Percentiles rank a stretch among this genome's conserved stretches.
Evolutionary conservation across 2,888 invertebrate genomes (phyloP).

Genomic region (Caenorhabditis sp.): DNA sequence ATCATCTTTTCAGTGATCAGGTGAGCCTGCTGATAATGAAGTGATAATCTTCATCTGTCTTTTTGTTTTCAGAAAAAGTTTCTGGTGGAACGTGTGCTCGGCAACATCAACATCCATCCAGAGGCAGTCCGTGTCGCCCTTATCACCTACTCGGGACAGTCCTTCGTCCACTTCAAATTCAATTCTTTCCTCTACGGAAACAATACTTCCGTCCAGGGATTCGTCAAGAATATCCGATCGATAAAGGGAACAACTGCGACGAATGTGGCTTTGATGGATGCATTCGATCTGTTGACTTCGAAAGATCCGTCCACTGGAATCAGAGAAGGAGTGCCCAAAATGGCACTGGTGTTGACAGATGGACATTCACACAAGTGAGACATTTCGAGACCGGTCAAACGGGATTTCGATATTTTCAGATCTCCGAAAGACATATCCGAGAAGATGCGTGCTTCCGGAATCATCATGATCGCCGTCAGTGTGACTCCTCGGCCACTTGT

Average conservation of each 20-base stretch:
- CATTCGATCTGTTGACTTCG: constrained; percentile 73
- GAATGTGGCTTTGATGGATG: constrained; percentile 75
- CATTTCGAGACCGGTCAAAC: no score
- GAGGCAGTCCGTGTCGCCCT: constrained; percentile 80
- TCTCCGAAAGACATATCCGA: constrained; percentile 65
- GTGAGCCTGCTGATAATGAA: no score
- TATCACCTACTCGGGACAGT: constrained; percentile 78
- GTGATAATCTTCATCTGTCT: no score
- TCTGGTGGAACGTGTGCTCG: constrained; percentile 76
- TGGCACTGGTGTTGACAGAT: constrained; percentile 81
- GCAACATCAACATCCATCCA: constrained; percentile 80
- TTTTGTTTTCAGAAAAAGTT: constrained; percentile 72
- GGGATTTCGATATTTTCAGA: constrained; percentile 22
- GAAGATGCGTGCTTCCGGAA: constrained; percentile 67
- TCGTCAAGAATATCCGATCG: constrained; percentile 74
- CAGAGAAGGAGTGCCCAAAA: constrained; percentile 73
- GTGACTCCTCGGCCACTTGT: constrained; percentile 74
- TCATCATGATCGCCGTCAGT: constrained; percentile 78
- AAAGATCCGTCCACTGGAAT: constrained; percentile 70
- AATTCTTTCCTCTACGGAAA: constrained; percentile 75
- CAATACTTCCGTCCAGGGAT: constrained; percentile 76
- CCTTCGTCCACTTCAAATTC: constrained; percentile 80
- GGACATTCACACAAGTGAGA: constrained; percentile 77
- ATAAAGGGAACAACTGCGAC: constrained; percentile 81
- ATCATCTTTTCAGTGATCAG: constrained; percentile 75